Base-by-base conservation (phyloP, 2,888 invertebrate species). In the Meandrusa payeni region DNA sequence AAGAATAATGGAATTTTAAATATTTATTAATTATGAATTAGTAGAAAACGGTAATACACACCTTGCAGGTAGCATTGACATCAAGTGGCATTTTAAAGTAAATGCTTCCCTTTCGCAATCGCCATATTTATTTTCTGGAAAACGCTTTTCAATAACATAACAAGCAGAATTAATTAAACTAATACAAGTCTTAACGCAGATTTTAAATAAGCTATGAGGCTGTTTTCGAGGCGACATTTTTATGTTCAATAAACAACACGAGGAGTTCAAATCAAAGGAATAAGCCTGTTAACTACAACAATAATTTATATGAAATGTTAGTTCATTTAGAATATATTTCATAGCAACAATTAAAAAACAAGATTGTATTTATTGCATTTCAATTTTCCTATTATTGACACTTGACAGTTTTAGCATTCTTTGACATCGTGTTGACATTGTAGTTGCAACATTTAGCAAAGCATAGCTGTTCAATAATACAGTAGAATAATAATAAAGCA, bases 161-260 rank as follows among this genome's bases (percentile, higher is more conserved):
- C 82, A 83, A 65, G 80, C 78, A 15, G 71, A 74, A 74, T 85
- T 83, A 50, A 88, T 81, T 49, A 83, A 57, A 63, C 55, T 55
- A 59, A 88, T 73, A 54, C 78, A 72, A 67, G 61, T 77, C 69
- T 72, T 80, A 50, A 86, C 62, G 61, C 81, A 76, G 48, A 81
- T 57, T 61, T 72, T 74, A 52, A 76, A 80, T 48, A 88, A 71
- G 60, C 71, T 79, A 68, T 51, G 63, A 12, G 88, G 88, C 55
- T 86, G 79, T 64, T 78, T 87, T 54, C 65, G 75, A 53, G 88
- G 88, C 53, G 87, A 77, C 87, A 88, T 88, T 50, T 48, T 58
- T 39, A 43, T 28, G 36, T 38, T 9, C 1, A 12, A 19, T 24
- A 33, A 39, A 39, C 31, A 41, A 3, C 13, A 23, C 12, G 2